Evolutionary conservation across 2,888 invertebrate genomes (phyloP).

Genomic region (Camptogramma bilineatum): DNA sequence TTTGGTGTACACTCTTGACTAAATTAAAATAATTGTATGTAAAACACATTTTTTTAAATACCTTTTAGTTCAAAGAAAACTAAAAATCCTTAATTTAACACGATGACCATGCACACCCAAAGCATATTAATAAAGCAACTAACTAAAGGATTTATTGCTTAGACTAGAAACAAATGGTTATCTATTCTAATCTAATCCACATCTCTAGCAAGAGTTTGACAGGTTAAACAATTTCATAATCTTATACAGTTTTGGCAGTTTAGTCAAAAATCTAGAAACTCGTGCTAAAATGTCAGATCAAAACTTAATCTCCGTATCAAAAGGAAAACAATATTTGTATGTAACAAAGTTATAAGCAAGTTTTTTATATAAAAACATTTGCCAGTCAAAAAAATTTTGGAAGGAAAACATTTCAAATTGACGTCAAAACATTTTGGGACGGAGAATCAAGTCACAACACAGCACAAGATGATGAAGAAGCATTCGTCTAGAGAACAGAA

Average conservation of each 20-base stretch:
- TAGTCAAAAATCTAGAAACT: background rate
- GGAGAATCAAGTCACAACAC: background rate
- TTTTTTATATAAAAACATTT: background rate
- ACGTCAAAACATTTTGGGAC: background rate
- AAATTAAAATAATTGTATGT: too few relatives aligned
- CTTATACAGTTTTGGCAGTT: too few relatives aligned
- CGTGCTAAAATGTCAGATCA: background rate
- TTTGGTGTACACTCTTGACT: too few relatives aligned
- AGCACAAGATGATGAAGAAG: conserved; percentile 8
- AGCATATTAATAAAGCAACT: conserved; percentile 1
- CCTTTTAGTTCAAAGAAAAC: background rate
- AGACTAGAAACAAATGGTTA: background rate
- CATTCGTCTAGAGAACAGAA: conserved; percentile 5
- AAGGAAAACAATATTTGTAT: background rate
- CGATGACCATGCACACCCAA: background rate
- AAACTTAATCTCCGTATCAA: background rate
- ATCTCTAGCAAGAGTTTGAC: background rate
- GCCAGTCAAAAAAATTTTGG: background rate
- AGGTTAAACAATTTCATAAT: background rate
- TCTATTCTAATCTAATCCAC: background rate
- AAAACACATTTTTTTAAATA: too few relatives aligned
- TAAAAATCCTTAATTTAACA: background rate
- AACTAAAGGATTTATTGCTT: background rate
- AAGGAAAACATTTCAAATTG: background rate
- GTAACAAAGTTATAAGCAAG: background rate